Conservation (phyloP, 2,113 vertebrate species). For the Bos indicus region DNA sequence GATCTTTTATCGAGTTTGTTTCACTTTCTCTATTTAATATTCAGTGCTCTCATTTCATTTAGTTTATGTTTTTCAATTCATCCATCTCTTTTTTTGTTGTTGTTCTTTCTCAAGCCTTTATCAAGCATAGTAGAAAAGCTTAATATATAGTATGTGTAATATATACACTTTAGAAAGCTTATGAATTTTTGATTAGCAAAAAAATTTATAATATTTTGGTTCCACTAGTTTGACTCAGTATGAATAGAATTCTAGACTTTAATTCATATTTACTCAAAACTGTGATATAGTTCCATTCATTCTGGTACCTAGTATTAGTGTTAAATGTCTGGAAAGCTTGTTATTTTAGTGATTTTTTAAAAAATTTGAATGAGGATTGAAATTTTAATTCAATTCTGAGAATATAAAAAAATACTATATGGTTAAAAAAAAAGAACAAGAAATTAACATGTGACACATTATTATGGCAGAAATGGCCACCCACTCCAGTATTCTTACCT, state of each 20-base stretch:
- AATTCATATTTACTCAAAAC: background rate
- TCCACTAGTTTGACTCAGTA: background rate
- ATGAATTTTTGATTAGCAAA: background rate
- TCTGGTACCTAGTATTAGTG: background rate
- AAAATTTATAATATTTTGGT: background rate
- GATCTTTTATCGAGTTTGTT: fast-evolving
- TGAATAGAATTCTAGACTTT: background rate
- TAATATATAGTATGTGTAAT: background rate
- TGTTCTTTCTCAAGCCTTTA: background rate
- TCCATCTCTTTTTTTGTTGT: background rate
- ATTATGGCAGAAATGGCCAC: background rate
- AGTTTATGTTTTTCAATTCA: background rate
- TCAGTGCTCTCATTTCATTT: background rate
- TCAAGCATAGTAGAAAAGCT: background rate
- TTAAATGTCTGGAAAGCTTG: background rate
- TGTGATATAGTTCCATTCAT: background rate
- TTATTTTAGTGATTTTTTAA: background rate
- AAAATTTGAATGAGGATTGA: background rate
- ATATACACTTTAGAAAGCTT: background rate
- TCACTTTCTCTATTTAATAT: background rate
- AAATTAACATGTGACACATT: background rate
- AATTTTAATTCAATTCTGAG: background rate
- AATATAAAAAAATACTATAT: background rate
- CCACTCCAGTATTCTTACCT: background rate
- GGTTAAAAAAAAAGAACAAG: background rate